A percentile compares a stretch with the other conserved stretches of the same genome.
Evolutionary conservation across 1,140 invertebrate genomes (phyloP).

Genomic region (Trinorchestia longiramus): DNA sequence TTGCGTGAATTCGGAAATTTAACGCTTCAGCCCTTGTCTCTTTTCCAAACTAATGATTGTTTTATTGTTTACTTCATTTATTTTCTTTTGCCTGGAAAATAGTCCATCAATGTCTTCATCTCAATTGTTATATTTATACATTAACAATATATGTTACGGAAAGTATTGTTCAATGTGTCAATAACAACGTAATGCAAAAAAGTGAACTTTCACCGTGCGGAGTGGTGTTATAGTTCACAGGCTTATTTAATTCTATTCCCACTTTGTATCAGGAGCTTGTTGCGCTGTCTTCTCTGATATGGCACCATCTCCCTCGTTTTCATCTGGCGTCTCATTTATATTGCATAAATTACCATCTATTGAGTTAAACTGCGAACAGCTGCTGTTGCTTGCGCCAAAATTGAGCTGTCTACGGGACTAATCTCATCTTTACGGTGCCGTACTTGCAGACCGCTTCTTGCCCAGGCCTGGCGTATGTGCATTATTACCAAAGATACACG

Average conservation of each 20-base stretch:
- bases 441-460: not conserved
- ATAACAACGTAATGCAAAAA: not conserved
- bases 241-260: not conserved
- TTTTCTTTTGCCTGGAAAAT: not conserved
- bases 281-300: not conserved
- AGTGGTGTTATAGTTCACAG: not conserved
- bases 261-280: not conserved
- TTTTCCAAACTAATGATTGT: not conserved
- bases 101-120: not conserved
- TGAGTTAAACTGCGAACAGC: slow-evolving; percentile 34
- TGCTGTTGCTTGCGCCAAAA: slow-evolving; percentile 24
- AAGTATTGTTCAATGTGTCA: not conserved
- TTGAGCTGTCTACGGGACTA: slow-evolving; percentile 6
- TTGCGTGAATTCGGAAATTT: not conserved
- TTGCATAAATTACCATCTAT: slow-evolving; percentile 33
- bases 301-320: not conserved
- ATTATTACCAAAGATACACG: not conserved
- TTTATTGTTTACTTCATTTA: not conserved
- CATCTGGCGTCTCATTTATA: slow-evolving; percentile 12
- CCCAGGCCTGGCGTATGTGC: not conserved
- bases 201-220: not conserved
- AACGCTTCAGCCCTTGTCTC: not conserved
- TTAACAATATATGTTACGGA: not conserved
- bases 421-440: not conserved
- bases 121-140: not conserved